Evolutionary conservation across 2,113 vertebrate species (phyloP).

Genomic region (Pampusana beccarii): DNA sequence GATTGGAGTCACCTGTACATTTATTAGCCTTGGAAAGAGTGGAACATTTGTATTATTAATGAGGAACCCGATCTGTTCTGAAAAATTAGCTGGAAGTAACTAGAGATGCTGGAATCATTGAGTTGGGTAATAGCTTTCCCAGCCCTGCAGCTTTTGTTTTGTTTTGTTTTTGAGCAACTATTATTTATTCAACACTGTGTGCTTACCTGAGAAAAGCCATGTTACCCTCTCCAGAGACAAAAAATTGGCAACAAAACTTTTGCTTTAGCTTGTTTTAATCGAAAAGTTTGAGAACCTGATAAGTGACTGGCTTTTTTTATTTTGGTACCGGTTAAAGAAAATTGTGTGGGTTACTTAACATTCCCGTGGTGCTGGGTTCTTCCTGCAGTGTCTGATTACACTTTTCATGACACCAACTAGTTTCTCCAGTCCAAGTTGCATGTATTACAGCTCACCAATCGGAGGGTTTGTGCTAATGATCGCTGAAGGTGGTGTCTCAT

Average conservation of each 20-base stretch:
- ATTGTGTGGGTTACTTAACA: neutral
- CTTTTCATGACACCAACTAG: slow-evolving; percentile 61
- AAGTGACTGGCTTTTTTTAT: neutral
- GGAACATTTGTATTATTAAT: slow-evolving; percentile 98
- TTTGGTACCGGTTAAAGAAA: neutral
- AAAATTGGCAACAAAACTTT: neutral
- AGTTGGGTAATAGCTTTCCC: slow-evolving; percentile 71
- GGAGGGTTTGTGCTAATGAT: slow-evolving; percentile 74
- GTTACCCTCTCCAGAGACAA: neutral
- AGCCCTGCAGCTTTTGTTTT: slow-evolving; percentile 50
- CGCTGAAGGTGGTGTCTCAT: slow-evolving; percentile 45
- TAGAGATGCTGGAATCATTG: slow-evolving; percentile 78
- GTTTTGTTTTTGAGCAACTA: slow-evolving; percentile 42
- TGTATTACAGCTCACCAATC: slow-evolving; percentile 69
- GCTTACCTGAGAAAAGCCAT: neutral
- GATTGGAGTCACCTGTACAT: slow-evolving; percentile 24
- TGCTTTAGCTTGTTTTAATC: neutral
- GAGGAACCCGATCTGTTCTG: slow-evolving; percentile 81
- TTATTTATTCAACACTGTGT: slow-evolving; percentile 74
- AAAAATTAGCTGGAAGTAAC: slow-evolving; percentile 85
- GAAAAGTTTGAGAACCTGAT: neutral
- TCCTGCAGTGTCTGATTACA: slow-evolving; percentile 71
- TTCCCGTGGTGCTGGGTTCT: slow-evolving; percentile 21
- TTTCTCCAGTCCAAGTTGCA: slow-evolving; percentile 47
- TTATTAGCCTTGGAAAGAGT: slow-evolving; percentile 73